Base-by-base conservation (phyloP, 1,140 invertebrate species). In the Periplaneta americana region DNA sequence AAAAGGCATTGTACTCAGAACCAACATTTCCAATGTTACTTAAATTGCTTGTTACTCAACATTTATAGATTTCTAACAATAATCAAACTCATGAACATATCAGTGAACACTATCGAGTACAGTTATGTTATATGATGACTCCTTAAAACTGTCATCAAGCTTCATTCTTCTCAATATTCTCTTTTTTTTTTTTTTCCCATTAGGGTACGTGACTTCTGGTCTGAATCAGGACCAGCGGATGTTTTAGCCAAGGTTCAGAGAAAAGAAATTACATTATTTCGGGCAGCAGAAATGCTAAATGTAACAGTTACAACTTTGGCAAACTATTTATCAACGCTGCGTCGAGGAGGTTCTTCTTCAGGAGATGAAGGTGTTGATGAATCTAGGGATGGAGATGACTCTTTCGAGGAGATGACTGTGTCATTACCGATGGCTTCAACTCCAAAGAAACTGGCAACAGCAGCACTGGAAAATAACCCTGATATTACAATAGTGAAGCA, bases 181-280 rank as follows among this genome's bases (percentile, higher is more conserved):
- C 82, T n/a, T n/a, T n/a, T n/a, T n/a, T n/a, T 37, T 84, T 81
- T 80, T 66, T 85, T 84, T 84, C 84, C 85, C 91, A 8, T 76
- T 84, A 94, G 93, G 86, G 92, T 93, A n/a, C 89, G 93, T 81
- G 93, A 95, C 84, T 94, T 94, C 87, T 95, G 93, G 93, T 91
- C 92, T 34, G 93, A 94, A 84, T 93, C 93, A 78, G 93, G 93
- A 0, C 93, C 93, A 0, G 92, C 93, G 0, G 94, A 94, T 79
- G 91, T 95, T 6, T 85, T 95, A 77, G 90, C 92, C 10, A 93
- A 93, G 83, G 87, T 95, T 22, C 93, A 94, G 85, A 88, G 93
- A 10, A 94, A 94, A 83, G 93, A 95, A 84, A 90, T 95, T 39
- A 91, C 93, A 0, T 85, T 95, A 36, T 93, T 93, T 83, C 89